Evolutionary conservation across 92 coral and sea anemone species (phyloP).

Genomic region (Scolanthus callimorphus): DNA sequence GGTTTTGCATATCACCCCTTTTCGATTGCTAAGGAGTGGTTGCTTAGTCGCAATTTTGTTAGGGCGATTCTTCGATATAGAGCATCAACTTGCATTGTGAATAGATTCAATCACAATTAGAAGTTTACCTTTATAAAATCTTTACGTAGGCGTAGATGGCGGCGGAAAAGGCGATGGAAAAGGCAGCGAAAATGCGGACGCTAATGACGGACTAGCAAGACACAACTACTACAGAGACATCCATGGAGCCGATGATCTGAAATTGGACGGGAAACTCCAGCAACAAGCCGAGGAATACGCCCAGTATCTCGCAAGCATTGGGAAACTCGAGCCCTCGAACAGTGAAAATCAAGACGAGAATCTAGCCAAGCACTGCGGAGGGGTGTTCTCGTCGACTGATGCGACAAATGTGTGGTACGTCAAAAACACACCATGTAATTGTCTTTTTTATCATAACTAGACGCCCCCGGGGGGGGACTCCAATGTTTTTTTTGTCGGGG

Average conservation of each 20-base stretch:
- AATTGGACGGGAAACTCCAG: constrained; percentile 58
- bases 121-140: too few species aligned
- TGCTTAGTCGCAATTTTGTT: too few species aligned
- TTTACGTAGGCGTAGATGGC: background rate
- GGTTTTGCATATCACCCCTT: too few species aligned
- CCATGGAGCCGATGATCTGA: constrained; percentile 66
- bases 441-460: too few species aligned
- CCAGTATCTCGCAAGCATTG: constrained; percentile 50
- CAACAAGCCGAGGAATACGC: constrained; percentile 71
- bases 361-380: constrained; percentile 73
- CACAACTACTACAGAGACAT: constrained; percentile 77
- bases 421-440: background rate
- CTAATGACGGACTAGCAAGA: constrained; percentile 30
- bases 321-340: constrained; percentile 51
- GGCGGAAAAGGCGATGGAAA: constrained; percentile 14
- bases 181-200: constrained; percentile 14
- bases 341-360: constrained; percentile 64
- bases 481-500: too few species aligned
- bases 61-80: too few species aligned
- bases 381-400: constrained; percentile 37
- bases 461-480: too few species aligned
- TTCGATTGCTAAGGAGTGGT: too few species aligned
- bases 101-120: too few species aligned
- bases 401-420: constrained; percentile 54
- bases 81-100: too few species aligned